Evolutionary conservation across 2,113 vertebrate genomes (phyloP), one percentile per base, ranked within the genome.

Genomic region (Ranitomeya imitator): DNA sequence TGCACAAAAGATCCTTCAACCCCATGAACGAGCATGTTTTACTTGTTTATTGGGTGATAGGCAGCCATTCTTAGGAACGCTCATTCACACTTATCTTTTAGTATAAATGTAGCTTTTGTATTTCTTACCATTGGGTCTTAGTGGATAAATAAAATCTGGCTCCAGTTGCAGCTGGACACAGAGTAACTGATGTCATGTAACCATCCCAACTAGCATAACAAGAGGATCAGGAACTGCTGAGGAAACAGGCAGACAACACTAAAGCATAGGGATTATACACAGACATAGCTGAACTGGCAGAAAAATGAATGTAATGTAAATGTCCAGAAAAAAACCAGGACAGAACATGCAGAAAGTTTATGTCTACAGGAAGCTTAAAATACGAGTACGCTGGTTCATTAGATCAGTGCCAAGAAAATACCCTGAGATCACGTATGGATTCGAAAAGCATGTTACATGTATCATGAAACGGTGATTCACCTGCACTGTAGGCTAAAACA

Each of bases 201-300:
- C 67, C 23, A 14, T 61, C 79, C 65, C 67, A 76, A 63, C 83
- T 19, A 74, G 86, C 82, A 88, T 76, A 83, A 88, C 83, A 88
- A 88, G 85, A 61, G 79, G 79, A 88, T 88, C 86, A 88, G 79
- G 86, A 88, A 88, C 79, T 88, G 86, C 86, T 88, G 86, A 88
- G 86, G 86, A 83, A 83, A 88, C 86, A 83, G 86, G 86, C 86
- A 88, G 86, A 82, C 86, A 88, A 88, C 65, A 76, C 86, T 88
- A 88, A 83, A 88, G 79, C 86, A 76, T 55, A 18, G 86, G 86
- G 86, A 88, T 88, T 88, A 88, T 88, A 77, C 86, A 88, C 86
- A 88, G 86, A 88, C 86, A 88, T 88, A 76, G 86, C 86, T 88
- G 86, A 88, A 65, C 67, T 76, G 86, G 61, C 86, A 88, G 52